Base-by-base conservation (phyloP, 1,140 invertebrate genomes). In the Drosophila virilis region DNA sequence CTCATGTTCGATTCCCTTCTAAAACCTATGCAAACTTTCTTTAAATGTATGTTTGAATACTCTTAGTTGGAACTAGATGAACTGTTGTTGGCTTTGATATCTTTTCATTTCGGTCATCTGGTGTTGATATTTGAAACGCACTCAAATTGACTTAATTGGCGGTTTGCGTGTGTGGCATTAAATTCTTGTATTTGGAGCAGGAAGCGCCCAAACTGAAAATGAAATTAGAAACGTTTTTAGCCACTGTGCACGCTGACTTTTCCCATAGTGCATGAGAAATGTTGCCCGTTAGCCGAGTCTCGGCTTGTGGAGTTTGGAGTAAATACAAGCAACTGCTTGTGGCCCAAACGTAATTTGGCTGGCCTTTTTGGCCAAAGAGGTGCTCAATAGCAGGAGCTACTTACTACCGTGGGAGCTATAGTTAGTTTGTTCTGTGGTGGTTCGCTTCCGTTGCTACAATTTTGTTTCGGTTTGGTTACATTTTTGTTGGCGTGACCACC, bases 401-500 rank as follows among this genome's bases (percentile, higher is more conserved):
- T 74, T 61, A 46, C 83, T 88, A 88, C 83, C 83, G 83, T 88
- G 83, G 83, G 83, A 88, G 83, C 84, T 89, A 70, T 60, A 28
- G 22, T 81, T 68, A 42, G 37, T 50, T 38, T 5, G 22, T n/a
- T 68, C 42, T 60, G 8, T 8, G 17, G 17, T 38, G 51, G 33
- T 51, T 57, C 45, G 83, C 83, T 88, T 89, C 83, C 83, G 83
- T 77, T 88, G 84, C 80, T 80, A 80, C 84, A 88, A 88, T 88
- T 88, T 80, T 55, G 80, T 64, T 77, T 77, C 15, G 42, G 15
- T 59, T 46, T 45, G 69, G 69, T 70, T 77, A 72, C 54, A 57
- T 57, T 60, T 28, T 74, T 58, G 69, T 58, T 88, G 86, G 83
- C 83, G 84, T 88, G 83, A 88, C 83, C 80, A 89, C 80, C 61